Conservation (phyloP, 2,888 invertebrate genomes). For the Mellilla xanthometata region DNA sequence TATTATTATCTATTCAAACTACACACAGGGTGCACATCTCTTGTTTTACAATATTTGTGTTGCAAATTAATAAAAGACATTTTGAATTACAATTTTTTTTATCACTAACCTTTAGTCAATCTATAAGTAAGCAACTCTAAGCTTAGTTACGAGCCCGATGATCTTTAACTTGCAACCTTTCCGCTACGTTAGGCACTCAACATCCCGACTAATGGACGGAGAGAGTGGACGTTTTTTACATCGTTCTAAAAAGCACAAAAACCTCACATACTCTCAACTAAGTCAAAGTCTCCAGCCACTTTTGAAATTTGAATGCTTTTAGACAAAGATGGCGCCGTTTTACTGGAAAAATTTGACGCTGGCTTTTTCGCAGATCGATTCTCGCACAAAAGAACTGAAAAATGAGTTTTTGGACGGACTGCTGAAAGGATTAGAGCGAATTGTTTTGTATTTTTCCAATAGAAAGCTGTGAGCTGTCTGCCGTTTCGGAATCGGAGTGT, state of each 20-base stretch:
- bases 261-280: conserved; percentile 18
- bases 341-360: no score
- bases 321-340: conserved; percentile 26
- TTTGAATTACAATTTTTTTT: no score
- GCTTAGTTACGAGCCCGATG: conserved; percentile 11
- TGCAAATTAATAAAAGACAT: no score
- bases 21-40: no score
- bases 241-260: conserved; percentile 26
- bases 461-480: conserved; percentile 16
- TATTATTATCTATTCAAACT: no score
- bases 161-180: conserved; percentile 24
- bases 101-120: no score
- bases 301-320: conserved; percentile 31
- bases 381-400: conserved; percentile 33
- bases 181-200: conserved; percentile 21
- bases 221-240: conserved; percentile 28
- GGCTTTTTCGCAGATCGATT: conserved; percentile 34
- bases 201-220: conserved; percentile 27
- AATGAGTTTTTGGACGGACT: conserved; percentile 31
- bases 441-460: conserved; percentile 29
- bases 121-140: no score
- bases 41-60: no score
- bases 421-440: conserved; percentile 27
- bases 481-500: no score
- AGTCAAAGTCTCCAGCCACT: conserved; percentile 23